Evolutionary conservation across 2,888 invertebrate species (phyloP), one percentile per base, ranked within the genome.

Genomic region (Drosophila buzzatii): DNA sequence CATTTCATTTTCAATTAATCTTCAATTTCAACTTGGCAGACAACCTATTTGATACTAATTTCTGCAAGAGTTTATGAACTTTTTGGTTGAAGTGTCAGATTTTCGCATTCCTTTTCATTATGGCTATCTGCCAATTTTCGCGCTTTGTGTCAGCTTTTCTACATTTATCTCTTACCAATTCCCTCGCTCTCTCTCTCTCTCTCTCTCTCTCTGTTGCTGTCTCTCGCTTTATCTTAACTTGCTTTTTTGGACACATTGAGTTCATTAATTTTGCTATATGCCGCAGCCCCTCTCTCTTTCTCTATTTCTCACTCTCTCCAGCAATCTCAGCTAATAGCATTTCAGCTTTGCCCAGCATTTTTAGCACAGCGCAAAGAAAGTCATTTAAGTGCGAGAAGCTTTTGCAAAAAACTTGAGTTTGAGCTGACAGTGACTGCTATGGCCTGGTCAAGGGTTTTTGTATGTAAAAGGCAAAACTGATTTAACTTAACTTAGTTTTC

Each of bases 261-360:
- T 80, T 77, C 76, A 77, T 78, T 78, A 62, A 67, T 78, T 76
- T 76, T 67, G 18, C 61, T 53, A 56, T 59, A 49, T 65, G 61
- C 56, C 23, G 20, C 7, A 18, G 33, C 9, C 35, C n/a, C n/a
- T 31, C n/a, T 31, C 9, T 5, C 31, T 9, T n/a, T 49, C 10
- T 31, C 10, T 2, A 6, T n/a, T 9, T 2, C 27, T 16, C n/a
- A 8, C 27, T 16, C n/a, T 7, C 31, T 31, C 6, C 7, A n/a
- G 39, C 23, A 31, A 31, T 20, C 51, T 20, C 47, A n/a, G 58
- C 58, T 70, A 64, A 74, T 60, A 55, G 76, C 58, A 39, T 55
- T 73, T 67, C 18, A 33, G 51, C 37, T 63, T 23, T 37, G 47
- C 33, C 39, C 55, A 61, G 45, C 45, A 35, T 10, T 64, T 64